Base-by-base conservation (phyloP, 2,797 vertebrate species). In the Pygocentrus nattereri region DNA sequence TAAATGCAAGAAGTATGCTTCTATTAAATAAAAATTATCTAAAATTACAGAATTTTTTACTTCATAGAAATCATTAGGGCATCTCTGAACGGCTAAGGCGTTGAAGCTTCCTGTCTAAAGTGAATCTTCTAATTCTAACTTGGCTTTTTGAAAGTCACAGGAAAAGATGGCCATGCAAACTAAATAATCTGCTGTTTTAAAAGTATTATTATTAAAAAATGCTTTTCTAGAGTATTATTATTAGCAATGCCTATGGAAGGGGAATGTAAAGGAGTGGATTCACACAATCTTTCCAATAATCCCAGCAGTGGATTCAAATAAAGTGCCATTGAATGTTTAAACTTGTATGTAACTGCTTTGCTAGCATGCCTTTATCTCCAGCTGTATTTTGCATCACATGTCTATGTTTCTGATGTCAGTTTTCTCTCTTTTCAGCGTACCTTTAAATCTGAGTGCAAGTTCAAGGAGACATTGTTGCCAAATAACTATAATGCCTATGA, bases 401-500 rank as follows among this genome's bases (percentile, higher is more conserved):
- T n/a, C 38, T 7, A 0, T 59, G 23, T 67, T 56, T 50, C 38
- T 52, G 54, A 27, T 59, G 25, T 6, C 31, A 19, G 79, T 52
- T 38, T 79, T 47, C 25, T 80, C 58, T 21, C 49, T 84, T 88
- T 89, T 76, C 87, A 99, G 98, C 93, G 94, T 86, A 91, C 90
- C 89, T 99, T 99, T 89, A 95, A 93, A 77, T 94, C 97, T 4
- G 97, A 99, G 87, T 98, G 97, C 93, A 98, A 96, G 91, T 99
- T 99, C 93, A 96, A 94, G 88, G 97, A 99, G 93, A 96, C 92
- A 34, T 92, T 99, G 89, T 94, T 99, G 90, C 95, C 97, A 90
- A 99, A 99, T 89, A 98, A 99, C 91, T 99, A 99, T 92, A 99
- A 99, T 0, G 96, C 97, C 25, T 98, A 99, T 0, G 97, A 99